Conservation (phyloP, 2,797 vertebrate genomes). For the Phaenicophaeus curvirostris region DNA sequence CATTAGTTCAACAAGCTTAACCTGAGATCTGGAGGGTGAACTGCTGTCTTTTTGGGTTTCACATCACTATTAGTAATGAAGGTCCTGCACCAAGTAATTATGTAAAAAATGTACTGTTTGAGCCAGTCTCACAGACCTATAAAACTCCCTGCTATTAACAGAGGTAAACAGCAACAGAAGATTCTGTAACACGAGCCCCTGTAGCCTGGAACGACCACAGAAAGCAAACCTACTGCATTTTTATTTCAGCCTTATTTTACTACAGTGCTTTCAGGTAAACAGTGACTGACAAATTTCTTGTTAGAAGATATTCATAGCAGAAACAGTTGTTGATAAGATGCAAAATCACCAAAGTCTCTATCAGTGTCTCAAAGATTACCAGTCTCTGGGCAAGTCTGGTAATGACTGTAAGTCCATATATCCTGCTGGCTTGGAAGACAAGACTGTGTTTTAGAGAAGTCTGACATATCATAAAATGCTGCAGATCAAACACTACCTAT, state of each 20-base stretch:
- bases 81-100: neutral
- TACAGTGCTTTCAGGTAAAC: neutral
- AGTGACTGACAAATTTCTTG: neutral
- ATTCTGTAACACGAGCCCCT: neutral
- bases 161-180: neutral
- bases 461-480: neutral
- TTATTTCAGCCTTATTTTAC: neutral
- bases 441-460: neutral
- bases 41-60: neutral
- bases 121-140: neutral
- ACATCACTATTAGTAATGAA: neutral
- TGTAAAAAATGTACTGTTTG: neutral
- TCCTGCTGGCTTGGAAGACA: neutral
- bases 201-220: neutral
- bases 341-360: neutral
- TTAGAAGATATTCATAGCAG: neutral
- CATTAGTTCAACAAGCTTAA: neutral
- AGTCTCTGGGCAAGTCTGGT: neutral
- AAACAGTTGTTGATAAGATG: neutral
- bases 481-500: neutral
- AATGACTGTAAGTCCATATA: neutral
- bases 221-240: neutral
- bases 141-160: neutral
- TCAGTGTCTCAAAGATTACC: neutral
- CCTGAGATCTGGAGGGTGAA: neutral